These are phyloP conservation scores for Odontothrips loti DNA, from an alignment of 2,888 invertebrate species.

Conservation along the genomic window DNA sequence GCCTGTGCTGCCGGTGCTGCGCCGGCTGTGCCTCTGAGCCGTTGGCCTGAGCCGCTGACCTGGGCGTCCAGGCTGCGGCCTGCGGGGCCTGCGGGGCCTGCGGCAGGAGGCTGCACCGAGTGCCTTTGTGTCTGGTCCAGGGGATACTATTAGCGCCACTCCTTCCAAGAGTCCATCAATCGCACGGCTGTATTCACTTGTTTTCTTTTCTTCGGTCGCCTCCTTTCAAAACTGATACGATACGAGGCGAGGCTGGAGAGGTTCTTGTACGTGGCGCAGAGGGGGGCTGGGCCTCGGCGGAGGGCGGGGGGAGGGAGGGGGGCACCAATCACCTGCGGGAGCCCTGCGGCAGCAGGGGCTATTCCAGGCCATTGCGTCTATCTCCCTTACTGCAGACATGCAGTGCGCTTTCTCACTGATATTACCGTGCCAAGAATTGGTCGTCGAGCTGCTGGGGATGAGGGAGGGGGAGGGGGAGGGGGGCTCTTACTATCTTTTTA, in stretches of 20 bases:
- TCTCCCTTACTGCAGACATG: too few relatives aligned
- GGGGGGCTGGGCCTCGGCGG: background rate
- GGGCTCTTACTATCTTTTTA: too few relatives aligned
- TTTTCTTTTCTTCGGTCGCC: constrained; percentile 12
- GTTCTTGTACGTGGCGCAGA: background rate
- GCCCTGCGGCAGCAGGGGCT: background rate
- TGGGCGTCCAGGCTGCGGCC: too few relatives aligned
- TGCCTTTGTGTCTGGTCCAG: constrained; percentile 21
- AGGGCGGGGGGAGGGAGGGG: background rate
- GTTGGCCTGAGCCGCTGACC: too few relatives aligned
- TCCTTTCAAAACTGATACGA: constrained; percentile 4
- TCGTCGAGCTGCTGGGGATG: too few relatives aligned
- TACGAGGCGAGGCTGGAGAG: background rate
- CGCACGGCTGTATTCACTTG: constrained; percentile 4
- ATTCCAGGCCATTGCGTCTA: too few relatives aligned
- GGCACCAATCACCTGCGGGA: background rate
- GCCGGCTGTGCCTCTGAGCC: too few relatives aligned
- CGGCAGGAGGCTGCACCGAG: background rate
- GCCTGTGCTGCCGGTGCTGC: too few relatives aligned
- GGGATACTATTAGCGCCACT: constrained; percentile 23
- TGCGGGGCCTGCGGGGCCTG: too few relatives aligned
- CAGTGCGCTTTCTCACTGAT: too few relatives aligned
- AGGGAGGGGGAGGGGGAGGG: too few relatives aligned
- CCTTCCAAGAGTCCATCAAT: constrained; percentile 19
- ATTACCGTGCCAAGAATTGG: too few relatives aligned